Conservation (phyloP, 2,888 invertebrate genomes). For the Cryptocheilus praepositus region DNA sequence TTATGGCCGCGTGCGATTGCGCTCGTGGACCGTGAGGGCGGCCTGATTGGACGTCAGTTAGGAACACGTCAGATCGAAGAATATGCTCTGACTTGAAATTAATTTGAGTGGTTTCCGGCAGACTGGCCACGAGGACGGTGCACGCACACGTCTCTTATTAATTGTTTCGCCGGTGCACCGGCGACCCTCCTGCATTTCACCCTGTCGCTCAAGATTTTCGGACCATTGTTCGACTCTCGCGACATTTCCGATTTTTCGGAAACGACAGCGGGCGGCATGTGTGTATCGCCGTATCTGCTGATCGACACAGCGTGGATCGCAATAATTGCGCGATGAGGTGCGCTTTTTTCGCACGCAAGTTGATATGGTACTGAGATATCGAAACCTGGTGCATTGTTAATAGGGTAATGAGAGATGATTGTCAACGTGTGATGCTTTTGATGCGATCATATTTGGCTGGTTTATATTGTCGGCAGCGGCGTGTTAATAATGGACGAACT, state of each 20-base stretch:
- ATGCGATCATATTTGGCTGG: no score
- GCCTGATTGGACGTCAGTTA: slow-evolving; percentile 68
- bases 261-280: not conserved
- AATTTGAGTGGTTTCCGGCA: slow-evolving; percentile 72
- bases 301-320: not conserved
- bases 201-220: not conserved
- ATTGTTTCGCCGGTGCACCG: slow-evolving; percentile 49
- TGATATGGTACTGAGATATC: no score
- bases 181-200: not conserved
- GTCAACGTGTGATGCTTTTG: no score
- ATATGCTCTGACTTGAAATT: slow-evolving; percentile 73
- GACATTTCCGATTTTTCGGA: not conserved
- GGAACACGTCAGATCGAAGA: slow-evolving; percentile 65
- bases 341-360: no score
- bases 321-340: not conserved
- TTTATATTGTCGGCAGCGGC: no score
- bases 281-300: no score
- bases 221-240: not conserved
- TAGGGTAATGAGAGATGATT: no score
- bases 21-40: slow-evolving; percentile 35
- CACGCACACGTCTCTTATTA: slow-evolving; percentile 56
- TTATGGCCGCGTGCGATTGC: not conserved
- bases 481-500: no score
- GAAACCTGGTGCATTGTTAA: no score
- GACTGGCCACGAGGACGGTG: slow-evolving; percentile 35